Conservation (phyloP, 2,888 invertebrate species). For the Sinhomidia bicolor region DNA sequence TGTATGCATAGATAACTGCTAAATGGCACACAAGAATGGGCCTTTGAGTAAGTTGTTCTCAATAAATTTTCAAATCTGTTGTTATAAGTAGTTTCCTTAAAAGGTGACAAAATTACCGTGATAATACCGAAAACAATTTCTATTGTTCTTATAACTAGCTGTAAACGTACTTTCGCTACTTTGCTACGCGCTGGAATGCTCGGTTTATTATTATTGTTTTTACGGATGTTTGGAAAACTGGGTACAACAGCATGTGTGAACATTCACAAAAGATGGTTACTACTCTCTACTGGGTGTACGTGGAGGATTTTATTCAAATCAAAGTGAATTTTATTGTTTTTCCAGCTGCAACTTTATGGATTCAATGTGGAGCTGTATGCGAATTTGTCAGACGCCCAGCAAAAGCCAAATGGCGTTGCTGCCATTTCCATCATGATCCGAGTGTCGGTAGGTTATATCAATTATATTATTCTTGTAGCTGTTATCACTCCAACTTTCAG, state of each 20-base stretch:
- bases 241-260: not conserved
- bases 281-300: not conserved
- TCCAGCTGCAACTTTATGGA: slow-evolving; percentile 97
- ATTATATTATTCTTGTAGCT: slow-evolving; percentile 8
- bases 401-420: slow-evolving; percentile 97
- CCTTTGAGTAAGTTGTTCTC: no score
- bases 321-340: slow-evolving; percentile 80
- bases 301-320: slow-evolving; percentile 68
- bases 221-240: not conserved
- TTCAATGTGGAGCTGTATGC: slow-evolving; percentile 98
- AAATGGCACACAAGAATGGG: no score
- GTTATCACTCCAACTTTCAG: slow-evolving; percentile 32
- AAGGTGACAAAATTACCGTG: no score
- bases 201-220: not conserved
- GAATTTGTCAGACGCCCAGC: slow-evolving; percentile 97
- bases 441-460: slow-evolving; percentile 83
- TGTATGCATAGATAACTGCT: no score
- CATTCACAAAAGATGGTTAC: not conserved
- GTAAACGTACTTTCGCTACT: no score
- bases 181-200: no score
- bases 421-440: slow-evolving; percentile 97
- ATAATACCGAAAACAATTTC: no score
- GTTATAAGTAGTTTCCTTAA: no score
- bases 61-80: no score
- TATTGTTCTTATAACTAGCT: no score